A percentile compares a stretch with the other conserved stretches of the same genome.
These are phyloP conservation scores for Drosophila auraria DNA, from an alignment of 1,140 invertebrate species.

Conservation along the genomic window DNA sequence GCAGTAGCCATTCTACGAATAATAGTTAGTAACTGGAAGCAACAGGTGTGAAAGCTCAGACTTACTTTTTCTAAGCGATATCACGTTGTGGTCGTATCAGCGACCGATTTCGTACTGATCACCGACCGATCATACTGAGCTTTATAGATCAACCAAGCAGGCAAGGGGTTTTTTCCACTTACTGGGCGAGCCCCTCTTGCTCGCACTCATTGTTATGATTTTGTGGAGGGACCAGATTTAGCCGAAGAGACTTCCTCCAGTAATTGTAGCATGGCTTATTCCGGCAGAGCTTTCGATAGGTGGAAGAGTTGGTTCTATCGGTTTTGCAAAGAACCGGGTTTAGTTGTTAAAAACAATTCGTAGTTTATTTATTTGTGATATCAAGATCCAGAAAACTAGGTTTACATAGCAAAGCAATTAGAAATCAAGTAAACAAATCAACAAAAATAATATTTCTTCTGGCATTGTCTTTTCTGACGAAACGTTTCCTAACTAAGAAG, in stretches of 20 bases:
- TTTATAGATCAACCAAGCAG: not conserved
- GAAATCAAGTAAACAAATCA: constrained; percentile 56
- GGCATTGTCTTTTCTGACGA: constrained; percentile 23
- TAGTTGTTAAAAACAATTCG: constrained; percentile 42
- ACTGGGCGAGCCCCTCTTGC: too few species aligned
- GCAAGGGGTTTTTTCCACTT: not conserved
- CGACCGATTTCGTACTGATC: constrained; percentile 7
- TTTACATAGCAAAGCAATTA: constrained; percentile 13
- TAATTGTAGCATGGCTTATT: not conserved
- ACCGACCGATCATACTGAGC: not conserved
- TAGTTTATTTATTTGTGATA: constrained; percentile 43
- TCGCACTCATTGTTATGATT: too few species aligned
- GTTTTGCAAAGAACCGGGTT: constrained; percentile 1
- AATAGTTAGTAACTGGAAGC: not conserved
- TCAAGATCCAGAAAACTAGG: constrained; percentile 21
- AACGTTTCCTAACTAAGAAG: constrained; percentile 30
- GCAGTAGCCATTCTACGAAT: constrained; percentile 27
- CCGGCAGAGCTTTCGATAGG: constrained; percentile 28
- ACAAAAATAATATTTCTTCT: constrained; percentile 41
- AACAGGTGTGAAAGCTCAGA: not conserved
- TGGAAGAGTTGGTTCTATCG: constrained; percentile 9
- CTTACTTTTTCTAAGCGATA: not conserved
- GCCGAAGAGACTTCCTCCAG: too few species aligned
- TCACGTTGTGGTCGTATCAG: not conserved
- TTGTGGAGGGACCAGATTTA: too few species aligned